Percentiles rank a stretch among this genome's conserved stretches.
phyloP scores from a whole-genome alignment of 2,113 vertebrate genomes.

The Rhynchopsitta pachyrhyncha region DNA sequence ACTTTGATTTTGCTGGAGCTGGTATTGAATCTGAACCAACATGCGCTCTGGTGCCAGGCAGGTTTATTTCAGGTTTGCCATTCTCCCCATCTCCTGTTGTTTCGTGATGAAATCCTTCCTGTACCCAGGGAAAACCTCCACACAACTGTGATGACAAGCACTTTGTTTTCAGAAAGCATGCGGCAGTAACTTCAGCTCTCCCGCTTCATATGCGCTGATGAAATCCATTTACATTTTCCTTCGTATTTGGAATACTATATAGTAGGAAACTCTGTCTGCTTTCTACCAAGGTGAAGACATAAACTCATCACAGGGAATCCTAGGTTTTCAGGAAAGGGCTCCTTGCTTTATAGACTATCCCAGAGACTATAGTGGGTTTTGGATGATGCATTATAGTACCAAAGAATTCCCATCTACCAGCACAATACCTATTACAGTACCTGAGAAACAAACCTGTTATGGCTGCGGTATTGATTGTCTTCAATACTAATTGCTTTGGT shows the following conservation, averaged over 20 bases:
- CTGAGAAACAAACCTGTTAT: neutral
- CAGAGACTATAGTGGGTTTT: neutral
- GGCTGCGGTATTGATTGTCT: neutral
- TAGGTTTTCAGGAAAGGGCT: neutral
- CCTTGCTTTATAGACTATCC: neutral
- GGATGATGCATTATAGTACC: neutral
- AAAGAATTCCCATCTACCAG: neutral
- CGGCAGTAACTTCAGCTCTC: neutral
- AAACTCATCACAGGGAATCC: neutral
- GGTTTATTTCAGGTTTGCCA: neutral
- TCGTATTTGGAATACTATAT: neutral
- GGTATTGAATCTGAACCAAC: neutral
- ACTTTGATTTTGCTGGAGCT: neutral
- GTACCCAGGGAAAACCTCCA: neutral
- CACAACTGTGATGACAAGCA: neutral
- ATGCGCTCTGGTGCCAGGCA: neutral
- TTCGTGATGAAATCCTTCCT: neutral
- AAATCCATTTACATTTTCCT: neutral
- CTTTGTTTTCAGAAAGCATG: neutral
- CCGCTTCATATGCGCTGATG: rapidly evolving
- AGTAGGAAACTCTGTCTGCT: neutral
- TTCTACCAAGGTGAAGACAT: neutral
- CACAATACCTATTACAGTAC: neutral
- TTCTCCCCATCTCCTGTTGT: neutral
- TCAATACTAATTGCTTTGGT: neutral